A percentile compares a stretch with the other conserved stretches of the same genome.
Evolutionary conservation across 2,888 invertebrate genomes (phyloP).

Genomic region (Hypercompe scribonia): DNA sequence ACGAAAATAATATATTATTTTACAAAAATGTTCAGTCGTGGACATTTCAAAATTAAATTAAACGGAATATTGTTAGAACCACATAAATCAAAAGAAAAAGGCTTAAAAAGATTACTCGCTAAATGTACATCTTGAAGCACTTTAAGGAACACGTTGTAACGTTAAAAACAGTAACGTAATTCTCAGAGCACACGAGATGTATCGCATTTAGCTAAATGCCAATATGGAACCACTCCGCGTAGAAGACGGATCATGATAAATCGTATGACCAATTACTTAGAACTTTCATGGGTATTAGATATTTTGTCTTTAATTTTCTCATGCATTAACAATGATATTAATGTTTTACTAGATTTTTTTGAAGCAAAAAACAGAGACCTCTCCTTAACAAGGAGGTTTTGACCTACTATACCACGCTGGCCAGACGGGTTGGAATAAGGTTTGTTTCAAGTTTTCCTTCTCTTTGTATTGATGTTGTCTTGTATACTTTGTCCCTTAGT

Average conservation of each 20-base stretch:
- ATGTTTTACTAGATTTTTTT: neutral
- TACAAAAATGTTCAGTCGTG: neutral
- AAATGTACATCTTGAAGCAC: conserved; percentile 4
- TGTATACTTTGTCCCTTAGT: too few relatives aligned
- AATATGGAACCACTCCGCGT: conserved; percentile 42
- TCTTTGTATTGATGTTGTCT: too few relatives aligned
- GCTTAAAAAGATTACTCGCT: neutral
- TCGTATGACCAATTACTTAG: conserved; percentile 55
- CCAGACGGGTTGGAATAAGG: too few relatives aligned
- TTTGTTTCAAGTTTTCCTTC: too few relatives aligned
- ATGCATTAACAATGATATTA: neutral
- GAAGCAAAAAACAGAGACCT: too few relatives aligned
- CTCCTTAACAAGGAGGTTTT: too few relatives aligned
- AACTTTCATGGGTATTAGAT: conserved; percentile 43
- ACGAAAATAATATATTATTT: neutral
- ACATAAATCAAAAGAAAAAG: neutral
- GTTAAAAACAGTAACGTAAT: conserved; percentile 44
- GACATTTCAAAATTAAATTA: neutral
- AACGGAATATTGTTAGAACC: neutral
- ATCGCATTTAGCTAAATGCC: conserved; percentile 56
- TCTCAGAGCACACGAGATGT: conserved; percentile 43
- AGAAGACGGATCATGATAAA: conserved; percentile 62
- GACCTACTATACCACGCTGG: too few relatives aligned
- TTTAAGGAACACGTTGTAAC: conserved; percentile 27
- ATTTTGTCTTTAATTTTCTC: conserved; percentile 17